Evolutionary conservation across 2,797 vertebrate genomes (phyloP).

Genomic region (Acropternis orthonyx): DNA sequence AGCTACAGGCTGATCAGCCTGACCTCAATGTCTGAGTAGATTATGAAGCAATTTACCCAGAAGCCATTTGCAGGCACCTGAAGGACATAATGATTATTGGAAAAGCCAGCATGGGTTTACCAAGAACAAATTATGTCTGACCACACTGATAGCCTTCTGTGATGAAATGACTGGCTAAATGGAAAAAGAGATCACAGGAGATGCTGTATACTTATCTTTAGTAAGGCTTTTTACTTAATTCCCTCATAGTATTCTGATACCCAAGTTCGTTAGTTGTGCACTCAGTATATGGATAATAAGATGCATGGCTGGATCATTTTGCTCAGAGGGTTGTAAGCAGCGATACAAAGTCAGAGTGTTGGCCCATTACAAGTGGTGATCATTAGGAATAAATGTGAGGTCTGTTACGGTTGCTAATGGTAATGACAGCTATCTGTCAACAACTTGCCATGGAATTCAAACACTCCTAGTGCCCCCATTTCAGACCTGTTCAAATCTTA

Average conservation of each 20-base stretch:
- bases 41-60: neutral
- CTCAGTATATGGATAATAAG: neutral
- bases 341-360: neutral
- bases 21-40: neutral
- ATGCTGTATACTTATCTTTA: neutral
- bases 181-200: neutral
- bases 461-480: neutral
- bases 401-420: neutral
- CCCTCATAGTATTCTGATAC: neutral
- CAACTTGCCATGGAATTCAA: neutral
- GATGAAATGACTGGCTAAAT: neutral
- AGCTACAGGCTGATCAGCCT: neutral
- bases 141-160: neutral
- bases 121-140: neutral
- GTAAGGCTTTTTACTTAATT: neutral
- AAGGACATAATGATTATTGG: neutral
- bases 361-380: neutral
- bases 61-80: neutral
- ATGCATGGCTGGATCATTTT: neutral
- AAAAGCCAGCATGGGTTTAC: neutral
- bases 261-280: neutral
- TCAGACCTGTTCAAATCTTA: neutral
- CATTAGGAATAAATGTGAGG: neutral
- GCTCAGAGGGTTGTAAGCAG: neutral
- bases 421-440: neutral